Percentiles rank a stretch among this genome's conserved stretches.
Evolutionary conservation across 2,888 invertebrate species (phyloP).

Genomic region (Dione juno): DNA sequence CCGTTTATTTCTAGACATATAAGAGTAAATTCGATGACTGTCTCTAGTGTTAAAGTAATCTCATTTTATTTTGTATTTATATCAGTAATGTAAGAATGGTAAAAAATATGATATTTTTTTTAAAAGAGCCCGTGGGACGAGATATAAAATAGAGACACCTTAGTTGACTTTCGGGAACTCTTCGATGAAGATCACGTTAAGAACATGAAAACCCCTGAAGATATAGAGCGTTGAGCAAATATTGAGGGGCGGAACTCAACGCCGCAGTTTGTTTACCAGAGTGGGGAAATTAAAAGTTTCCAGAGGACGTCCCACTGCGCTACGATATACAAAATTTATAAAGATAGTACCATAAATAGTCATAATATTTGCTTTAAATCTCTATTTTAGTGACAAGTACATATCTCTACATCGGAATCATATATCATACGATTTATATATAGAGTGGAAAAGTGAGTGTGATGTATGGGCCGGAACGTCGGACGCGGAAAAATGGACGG

Average conservation of each 20-base stretch:
- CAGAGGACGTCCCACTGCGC: too few relatives aligned
- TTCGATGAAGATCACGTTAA: too few relatives aligned
- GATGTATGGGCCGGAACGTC: slow-evolving; percentile 18
- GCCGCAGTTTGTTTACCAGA: too few relatives aligned
- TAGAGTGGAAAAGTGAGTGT: slow-evolving; percentile 10
- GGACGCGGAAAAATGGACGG: slow-evolving; percentile 26
- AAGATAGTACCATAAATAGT: neutral
- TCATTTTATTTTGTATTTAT: neutral
- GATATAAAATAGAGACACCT: too few relatives aligned
- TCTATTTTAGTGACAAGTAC: slow-evolving; percentile 1
- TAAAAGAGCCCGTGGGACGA: too few relatives aligned
- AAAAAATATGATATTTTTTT: too few relatives aligned
- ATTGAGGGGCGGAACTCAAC: too few relatives aligned
- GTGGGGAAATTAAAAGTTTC: too few relatives aligned
- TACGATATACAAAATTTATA: too few relatives aligned
- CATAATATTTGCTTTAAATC: neutral
- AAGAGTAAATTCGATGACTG: slow-evolving; percentile 7
- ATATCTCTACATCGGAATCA: slow-evolving; percentile 13
- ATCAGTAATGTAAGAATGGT: neutral
- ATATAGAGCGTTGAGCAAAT: too few relatives aligned
- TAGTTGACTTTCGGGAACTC: too few relatives aligned
- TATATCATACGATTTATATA: slow-evolving; percentile 22
- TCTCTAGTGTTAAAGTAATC: neutral
- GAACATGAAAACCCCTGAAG: too few relatives aligned
- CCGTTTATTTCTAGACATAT: neutral